These are phyloP conservation scores for Thalpophila matura DNA, from an alignment of 2,888 invertebrate genomes.

Conservation along the genomic window DNA sequence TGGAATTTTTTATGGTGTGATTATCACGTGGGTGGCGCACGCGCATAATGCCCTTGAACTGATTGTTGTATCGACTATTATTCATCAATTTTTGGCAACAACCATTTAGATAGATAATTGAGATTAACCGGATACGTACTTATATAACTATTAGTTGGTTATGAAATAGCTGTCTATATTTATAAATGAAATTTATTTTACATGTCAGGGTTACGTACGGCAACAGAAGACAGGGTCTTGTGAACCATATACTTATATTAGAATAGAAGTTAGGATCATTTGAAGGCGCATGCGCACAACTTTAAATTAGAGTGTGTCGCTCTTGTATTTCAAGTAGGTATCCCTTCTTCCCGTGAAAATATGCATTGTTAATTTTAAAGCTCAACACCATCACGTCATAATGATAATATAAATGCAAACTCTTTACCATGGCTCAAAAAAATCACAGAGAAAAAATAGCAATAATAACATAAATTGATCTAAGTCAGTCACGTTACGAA, in stretches of 20 bases:
- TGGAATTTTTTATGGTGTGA: constrained; percentile 47
- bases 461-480: not conserved
- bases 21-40: constrained; percentile 69
- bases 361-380: not conserved
- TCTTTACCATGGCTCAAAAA: not conserved
- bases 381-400: too few relatives aligned
- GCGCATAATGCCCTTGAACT: constrained; percentile 75
- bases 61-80: constrained; percentile 72
- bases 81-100: constrained; percentile 78
- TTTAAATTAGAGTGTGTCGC: not conserved
- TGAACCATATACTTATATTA: not conserved
- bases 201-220: constrained; percentile 45
- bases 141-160: constrained; percentile 51
- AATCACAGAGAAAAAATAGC: too few relatives aligned
- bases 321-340: not conserved
- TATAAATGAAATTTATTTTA: constrained; percentile 49
- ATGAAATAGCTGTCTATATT: constrained; percentile 49
- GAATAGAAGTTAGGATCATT: not conserved
- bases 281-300: not conserved
- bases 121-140: constrained; percentile 69
- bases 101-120: constrained; percentile 75
- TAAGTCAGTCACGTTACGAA: not conserved
- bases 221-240: constrained; percentile 17
- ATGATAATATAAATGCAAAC: too few relatives aligned
- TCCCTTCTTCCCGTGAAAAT: too few relatives aligned